phyloP scores from a whole-genome alignment of 2,888 invertebrate genomes.

The Euzetes globulus region DNA sequence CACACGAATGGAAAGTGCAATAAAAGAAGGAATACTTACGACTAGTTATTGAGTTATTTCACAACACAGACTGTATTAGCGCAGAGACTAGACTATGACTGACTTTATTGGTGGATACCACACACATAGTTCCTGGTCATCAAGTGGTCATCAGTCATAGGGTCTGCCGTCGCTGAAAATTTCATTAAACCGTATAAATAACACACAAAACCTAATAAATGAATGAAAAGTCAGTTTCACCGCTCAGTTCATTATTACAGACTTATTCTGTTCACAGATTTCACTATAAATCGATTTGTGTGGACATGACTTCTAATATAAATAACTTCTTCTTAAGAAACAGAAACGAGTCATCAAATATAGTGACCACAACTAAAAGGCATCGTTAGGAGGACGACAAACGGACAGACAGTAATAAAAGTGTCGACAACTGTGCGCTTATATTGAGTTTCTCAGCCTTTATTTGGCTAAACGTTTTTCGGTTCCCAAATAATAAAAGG shows the following conservation, averaged over 20 bases:
- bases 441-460: conserved; percentile 10
- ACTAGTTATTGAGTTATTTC: conserved; percentile 10
- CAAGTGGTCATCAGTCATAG: conserved; percentile 24
- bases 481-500: conserved; percentile 5
- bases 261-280: not conserved
- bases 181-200: conserved; percentile 6
- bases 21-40: conserved; percentile 5
- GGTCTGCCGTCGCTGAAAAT: not conserved
- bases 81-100: not conserved
- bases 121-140: conserved; percentile 21
- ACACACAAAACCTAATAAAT: not conserved
- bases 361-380: not conserved
- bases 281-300: not conserved
- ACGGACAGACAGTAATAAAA: no score
- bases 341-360: not conserved
- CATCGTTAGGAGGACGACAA: not conserved
- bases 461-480: conserved; percentile 9
- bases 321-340: not conserved
- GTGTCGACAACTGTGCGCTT: not conserved
- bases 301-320: conserved; percentile 6
- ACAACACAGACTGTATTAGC: not conserved
- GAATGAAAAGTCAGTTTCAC: not conserved
- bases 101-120: conserved; percentile 6
- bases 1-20: not conserved
- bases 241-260: not conserved